Base-by-base conservation (phyloP, 2,888 invertebrate genomes). In the Synergus umbraculus region DNA sequence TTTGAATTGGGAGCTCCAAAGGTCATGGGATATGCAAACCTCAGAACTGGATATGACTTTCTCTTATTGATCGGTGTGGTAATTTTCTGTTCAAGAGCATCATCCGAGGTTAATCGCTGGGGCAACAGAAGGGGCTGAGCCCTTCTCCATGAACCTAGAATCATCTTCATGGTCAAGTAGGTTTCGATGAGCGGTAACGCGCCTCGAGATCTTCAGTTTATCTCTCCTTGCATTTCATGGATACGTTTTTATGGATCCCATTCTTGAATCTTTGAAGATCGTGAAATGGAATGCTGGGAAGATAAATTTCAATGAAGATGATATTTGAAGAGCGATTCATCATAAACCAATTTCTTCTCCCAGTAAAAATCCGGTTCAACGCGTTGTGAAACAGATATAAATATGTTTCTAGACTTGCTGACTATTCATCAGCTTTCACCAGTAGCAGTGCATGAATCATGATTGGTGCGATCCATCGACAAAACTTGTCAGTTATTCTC, bases 101-200 rank as follows among this genome's bases (percentile, higher is more conserved):
- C 22, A 54, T 54, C 73, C 41, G 54, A 58, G 37, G 54, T 73
- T 73, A 73, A 58, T 58, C 41, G n/a, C 4, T 37, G 49, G 41
- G 37, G 54, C 73, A 73, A 73, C 54, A 46, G 2, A 46, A n/a
- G 18, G 54, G 37, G 15, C 37, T 37, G 37, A 37, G 41, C 65
- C 41, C 65, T 65, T 41, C n/a, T 64, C 64, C 64, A 64, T 64
- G 41, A 43, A 65, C 65, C 41, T 37, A 65, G 13, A 65, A 65
- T 65, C 65, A 65, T 65, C 65, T 65, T 65, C 65, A 65, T 41
- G 65, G 65, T 65, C 65, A 65, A 65, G 65, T 41, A 65, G 65
- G 65, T 65, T 65, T 65, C 65, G 65, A 65, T 65, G 65, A 65
- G 13, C n/a, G 43, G 65, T 65, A 65, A 65, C 41, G 65, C 18